phyloP scores from a whole-genome alignment of 2,797 vertebrate species.

The Sebastes dallii region DNA sequence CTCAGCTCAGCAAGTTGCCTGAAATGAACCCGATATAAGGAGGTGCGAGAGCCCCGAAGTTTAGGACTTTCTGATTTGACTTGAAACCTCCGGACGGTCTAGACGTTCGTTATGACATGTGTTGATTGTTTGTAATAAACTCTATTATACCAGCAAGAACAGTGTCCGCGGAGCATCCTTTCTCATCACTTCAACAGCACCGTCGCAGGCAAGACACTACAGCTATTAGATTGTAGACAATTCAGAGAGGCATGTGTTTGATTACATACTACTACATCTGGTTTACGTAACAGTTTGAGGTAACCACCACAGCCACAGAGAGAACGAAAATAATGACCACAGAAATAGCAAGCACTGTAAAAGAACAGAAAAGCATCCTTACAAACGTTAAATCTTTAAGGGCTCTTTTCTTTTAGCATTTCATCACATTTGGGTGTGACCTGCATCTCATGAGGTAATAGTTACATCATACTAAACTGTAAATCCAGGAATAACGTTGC shows the following conservation, averaged over 20 bases:
- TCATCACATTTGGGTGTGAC: neutral
- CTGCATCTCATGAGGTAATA: neutral
- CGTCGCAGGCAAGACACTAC: too few species aligned
- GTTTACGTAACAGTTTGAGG: constrained; percentile 10
- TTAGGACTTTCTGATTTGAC: too few species aligned
- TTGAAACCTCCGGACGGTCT: too few species aligned
- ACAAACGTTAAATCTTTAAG: neutral
- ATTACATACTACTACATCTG: constrained; percentile 35
- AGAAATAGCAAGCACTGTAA: neutral
- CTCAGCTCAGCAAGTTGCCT: too few species aligned
- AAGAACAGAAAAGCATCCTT: neutral
- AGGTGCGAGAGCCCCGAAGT: too few species aligned
- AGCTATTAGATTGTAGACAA: constrained; percentile 18
- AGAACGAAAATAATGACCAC: neutral
- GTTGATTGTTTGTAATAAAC: too few species aligned
- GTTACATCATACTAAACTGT: neutral
- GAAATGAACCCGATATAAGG: too few species aligned
- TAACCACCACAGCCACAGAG: neutral
- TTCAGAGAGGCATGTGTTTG: constrained; percentile 33
- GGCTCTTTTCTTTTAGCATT: neutral
- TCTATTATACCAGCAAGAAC: too few species aligned
- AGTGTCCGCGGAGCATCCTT: too few species aligned
- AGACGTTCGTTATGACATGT: too few species aligned
- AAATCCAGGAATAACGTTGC: neutral
- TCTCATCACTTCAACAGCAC: too few species aligned